Base-by-base conservation (phyloP, 35 echinoderm and acorn worm species). In the Holothuria glaberrima region DNA sequence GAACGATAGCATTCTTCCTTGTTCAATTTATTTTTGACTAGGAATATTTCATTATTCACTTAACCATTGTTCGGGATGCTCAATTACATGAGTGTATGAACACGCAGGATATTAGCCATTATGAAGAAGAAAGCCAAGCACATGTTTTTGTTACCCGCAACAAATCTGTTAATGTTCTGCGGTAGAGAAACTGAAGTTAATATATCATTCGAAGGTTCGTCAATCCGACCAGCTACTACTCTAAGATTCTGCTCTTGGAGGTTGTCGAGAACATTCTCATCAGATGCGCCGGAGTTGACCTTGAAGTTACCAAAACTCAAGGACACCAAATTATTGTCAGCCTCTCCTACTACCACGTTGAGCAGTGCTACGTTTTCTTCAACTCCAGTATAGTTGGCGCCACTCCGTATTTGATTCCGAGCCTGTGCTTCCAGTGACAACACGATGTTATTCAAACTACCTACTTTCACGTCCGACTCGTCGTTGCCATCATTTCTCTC, bases 261-360 rank as follows among this genome's bases (percentile, higher is more conserved):
- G 16, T 75, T 44, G 9, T 19, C 71, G 3, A 75, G 33, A 9
- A 75, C 71, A 13, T 18, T 35, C 30, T 41, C 34, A 41, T 75
- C 71, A 4, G 71, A 41, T 24, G n/a, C 10, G 33, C 71, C 30
- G 6, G 46, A 2, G 7, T 36, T 44, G 12, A 21, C 12, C 20
- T 75, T 75, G n/a, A 75, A 75, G 17, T 75, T 75, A 75, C 71
- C 71, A 44, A 75, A 75, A 44, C 71, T 75, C 5, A 75, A 44
- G 17, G 71, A n/a, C 17, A 41, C 30, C 36, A 41, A 41, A 6
- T 14, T 17, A 24, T 21, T 65, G 18, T 65, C 62, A 24, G 28
- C 62, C 24, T 41, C 71, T 30, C 33, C 32, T 44, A 75, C 20
- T 41, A 75, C 24, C 24, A 75, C 33, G 19, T 75, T 75, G 9